phyloP scores from a whole-genome alignment of 2,113 vertebrate species.

The Lampris incognitus region DNA sequence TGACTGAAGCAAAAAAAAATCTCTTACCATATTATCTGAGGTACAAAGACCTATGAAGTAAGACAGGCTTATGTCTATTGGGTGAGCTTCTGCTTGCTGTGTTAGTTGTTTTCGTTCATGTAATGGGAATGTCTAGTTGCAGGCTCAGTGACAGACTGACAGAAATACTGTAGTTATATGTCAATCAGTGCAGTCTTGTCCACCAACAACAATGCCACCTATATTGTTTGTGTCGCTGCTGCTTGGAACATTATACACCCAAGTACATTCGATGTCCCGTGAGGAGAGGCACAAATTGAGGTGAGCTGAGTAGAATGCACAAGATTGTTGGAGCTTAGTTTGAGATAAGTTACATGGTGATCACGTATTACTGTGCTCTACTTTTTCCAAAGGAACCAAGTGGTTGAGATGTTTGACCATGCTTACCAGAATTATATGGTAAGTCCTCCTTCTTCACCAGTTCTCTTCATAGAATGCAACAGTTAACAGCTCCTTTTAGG shows the following conservation, averaged over 20 bases:
- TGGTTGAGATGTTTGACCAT: slow-evolving; percentile 99
- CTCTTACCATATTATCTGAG: slow-evolving; percentile 12
- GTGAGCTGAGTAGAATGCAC: slow-evolving; percentile 53
- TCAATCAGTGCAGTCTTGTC: slow-evolving; percentile 23
- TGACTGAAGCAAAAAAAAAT: background rate
- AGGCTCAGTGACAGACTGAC: slow-evolving; percentile 25
- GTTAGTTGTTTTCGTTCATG: slow-evolving; percentile 4
- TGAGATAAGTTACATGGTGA: background rate
- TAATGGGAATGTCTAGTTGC: slow-evolving; percentile 35
- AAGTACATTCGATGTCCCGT: slow-evolving; percentile 74
- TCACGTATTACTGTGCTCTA: background rate
- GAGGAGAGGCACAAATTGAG: slow-evolving; percentile 81
- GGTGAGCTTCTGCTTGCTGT: background rate
- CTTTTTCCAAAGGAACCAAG: slow-evolving; percentile 88
- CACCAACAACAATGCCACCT: slow-evolving; percentile 58
- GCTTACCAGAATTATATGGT: slow-evolving; percentile 99
- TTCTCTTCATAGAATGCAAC: background rate
- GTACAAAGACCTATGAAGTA: background rate
- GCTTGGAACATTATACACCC: slow-evolving; percentile 56
- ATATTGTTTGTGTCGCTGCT: slow-evolving; percentile 65
- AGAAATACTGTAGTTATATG: slow-evolving; percentile 42
- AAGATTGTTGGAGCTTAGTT: background rate
- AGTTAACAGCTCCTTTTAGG: background rate
- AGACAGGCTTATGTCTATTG: background rate
- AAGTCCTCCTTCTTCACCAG: slow-evolving; percentile 61